Conservation (phyloP, 2,113 vertebrate species). For the Trichechus manatus region DNA sequence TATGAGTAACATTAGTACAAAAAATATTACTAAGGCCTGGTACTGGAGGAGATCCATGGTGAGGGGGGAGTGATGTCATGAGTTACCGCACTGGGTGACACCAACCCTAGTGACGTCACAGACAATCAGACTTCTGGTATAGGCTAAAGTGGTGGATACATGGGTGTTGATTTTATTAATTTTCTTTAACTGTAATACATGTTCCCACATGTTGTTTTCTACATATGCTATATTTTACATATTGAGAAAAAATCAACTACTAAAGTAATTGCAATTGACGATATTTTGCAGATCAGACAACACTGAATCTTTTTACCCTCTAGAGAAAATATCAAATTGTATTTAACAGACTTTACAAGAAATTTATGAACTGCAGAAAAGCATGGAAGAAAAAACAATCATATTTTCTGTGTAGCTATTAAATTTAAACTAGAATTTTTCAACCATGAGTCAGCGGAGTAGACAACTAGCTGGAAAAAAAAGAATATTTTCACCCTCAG, state of each 20-base stretch:
- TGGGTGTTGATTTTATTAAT: background rate
- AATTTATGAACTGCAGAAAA: background rate
- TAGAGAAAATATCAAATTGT: background rate
- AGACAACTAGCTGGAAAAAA: background rate
- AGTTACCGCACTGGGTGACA: too few relatives aligned
- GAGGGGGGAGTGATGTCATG: too few relatives aligned
- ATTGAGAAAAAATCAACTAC: background rate
- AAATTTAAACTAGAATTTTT: constrained; percentile 56
- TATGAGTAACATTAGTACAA: too few relatives aligned
- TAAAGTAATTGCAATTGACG: background rate
- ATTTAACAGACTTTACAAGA: background rate
- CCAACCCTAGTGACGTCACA: too few relatives aligned
- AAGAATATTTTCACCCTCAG: constrained; percentile 59
- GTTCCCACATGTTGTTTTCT: background rate
- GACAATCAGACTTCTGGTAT: background rate
- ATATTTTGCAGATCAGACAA: background rate
- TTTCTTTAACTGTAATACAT: background rate
- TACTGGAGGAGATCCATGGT: too few relatives aligned
- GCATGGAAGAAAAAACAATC: background rate
- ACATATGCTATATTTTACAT: background rate
- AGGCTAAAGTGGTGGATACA: background rate
- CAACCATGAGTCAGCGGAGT: background rate
- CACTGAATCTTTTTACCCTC: background rate
- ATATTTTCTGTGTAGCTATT: background rate
- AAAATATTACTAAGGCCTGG: too few relatives aligned